Percentiles rank a stretch among this genome's conserved stretches.
Evolutionary conservation across 2,888 invertebrate genomes (phyloP).

Genomic region (Epinotia ramella): DNA sequence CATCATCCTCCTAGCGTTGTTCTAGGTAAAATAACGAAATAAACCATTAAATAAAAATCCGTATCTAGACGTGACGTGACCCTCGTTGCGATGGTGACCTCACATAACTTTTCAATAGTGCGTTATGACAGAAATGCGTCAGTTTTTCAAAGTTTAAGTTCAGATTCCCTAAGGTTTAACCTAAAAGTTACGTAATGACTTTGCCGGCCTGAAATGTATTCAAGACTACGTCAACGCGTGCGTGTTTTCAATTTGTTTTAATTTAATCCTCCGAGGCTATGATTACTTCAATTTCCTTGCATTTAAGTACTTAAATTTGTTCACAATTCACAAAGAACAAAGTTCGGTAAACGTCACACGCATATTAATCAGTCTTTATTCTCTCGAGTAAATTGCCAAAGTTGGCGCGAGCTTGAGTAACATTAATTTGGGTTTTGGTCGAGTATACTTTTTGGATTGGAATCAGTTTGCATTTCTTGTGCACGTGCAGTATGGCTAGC

Average conservation of each 20-base stretch:
- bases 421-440: not conserved
- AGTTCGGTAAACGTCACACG: constrained; percentile 9
- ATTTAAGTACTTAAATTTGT: not conserved
- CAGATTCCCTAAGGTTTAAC: too few species aligned
- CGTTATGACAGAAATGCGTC: too few species aligned
- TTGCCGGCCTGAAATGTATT: too few species aligned
- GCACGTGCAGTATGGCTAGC: not conserved
- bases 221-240: too few species aligned
- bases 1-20: too few species aligned
- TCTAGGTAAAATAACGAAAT: too few species aligned
- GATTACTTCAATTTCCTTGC: not conserved
- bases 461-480: not conserved
- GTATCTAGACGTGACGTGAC: too few species aligned
- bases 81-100: too few species aligned
- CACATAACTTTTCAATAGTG: too few species aligned
- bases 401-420: not conserved
- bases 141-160: too few species aligned
- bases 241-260: not conserved
- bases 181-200: too few species aligned
- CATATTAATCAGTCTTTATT: constrained; percentile 12
- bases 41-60: too few species aligned
- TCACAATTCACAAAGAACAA: not conserved
- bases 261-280: not conserved
- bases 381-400: constrained; percentile 6
- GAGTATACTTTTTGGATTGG: not conserved